A percentile compares a stretch with the other conserved stretches of the same genome.
These are phyloP conservation scores for Colius striatus DNA, from an alignment of 2,113 vertebrate genomes.

Conservation along the genomic window DNA sequence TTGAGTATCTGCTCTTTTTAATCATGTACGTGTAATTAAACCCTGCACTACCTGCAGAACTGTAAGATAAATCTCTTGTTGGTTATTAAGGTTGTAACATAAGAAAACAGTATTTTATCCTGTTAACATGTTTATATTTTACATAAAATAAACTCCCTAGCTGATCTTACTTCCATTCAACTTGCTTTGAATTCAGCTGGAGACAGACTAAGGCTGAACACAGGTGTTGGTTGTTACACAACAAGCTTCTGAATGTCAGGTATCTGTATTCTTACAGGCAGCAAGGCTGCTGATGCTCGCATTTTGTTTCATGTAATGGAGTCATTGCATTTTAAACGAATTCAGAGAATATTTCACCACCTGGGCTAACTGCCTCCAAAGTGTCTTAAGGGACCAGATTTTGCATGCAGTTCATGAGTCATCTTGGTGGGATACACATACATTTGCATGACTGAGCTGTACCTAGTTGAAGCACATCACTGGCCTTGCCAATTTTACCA, in stretches of 20 bases:
- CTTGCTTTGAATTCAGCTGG: slow-evolving; percentile 9
- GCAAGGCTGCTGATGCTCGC: background rate
- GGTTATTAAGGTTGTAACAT: slow-evolving; percentile 60
- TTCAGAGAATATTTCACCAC: background rate
- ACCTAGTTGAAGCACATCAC: background rate
- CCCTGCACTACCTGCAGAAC: background rate
- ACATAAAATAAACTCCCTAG: slow-evolving; percentile 60
- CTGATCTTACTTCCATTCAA: slow-evolving; percentile 6
- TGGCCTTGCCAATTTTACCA: background rate
- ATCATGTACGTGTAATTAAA: slow-evolving; percentile 34
- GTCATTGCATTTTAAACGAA: background rate
- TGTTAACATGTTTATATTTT: slow-evolving; percentile 66
- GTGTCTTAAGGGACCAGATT: background rate
- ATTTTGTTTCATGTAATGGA: background rate
- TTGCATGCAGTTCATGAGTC: background rate
- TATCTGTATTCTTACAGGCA: background rate
- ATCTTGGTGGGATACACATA: background rate
- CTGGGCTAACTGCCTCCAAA: background rate
- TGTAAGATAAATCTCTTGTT: slow-evolving; percentile 52
- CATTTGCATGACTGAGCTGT: background rate
- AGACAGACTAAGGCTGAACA: background rate
- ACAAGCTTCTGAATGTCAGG: background rate
- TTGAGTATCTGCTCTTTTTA: slow-evolving; percentile 25
- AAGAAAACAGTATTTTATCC: slow-evolving; percentile 57
- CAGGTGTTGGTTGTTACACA: background rate